Evolutionary conservation across 2,797 vertebrate species (phyloP).

Genomic region (Rhinella marina): DNA sequence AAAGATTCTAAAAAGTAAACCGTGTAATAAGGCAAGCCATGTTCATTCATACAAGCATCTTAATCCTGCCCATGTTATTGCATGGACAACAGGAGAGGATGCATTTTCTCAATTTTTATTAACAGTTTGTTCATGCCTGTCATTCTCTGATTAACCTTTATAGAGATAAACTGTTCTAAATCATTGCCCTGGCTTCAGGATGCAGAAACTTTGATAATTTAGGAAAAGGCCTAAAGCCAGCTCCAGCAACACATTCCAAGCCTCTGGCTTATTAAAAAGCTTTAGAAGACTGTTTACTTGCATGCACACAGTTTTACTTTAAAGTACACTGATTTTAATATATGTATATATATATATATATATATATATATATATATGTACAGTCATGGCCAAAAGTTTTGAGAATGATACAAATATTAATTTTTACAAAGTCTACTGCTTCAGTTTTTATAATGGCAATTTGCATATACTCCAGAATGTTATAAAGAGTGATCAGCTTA

Average conservation of each 20-base stretch:
- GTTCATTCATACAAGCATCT: slow-evolving; percentile 13
- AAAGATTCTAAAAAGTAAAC: not conserved
- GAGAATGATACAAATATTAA: too few relatives aligned
- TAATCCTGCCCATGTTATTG: slow-evolving; percentile 15
- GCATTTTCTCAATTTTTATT: slow-evolving; percentile 2
- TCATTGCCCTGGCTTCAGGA: slow-evolving; percentile 22
- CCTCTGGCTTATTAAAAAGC: not conserved
- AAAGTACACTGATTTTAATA: too few relatives aligned
- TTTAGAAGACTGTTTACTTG: not conserved
- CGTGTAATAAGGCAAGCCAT: slow-evolving; percentile 7
- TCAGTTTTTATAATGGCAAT: too few relatives aligned
- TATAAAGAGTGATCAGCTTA: too few relatives aligned
- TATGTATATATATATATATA: too few relatives aligned
- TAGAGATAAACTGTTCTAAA: slow-evolving; percentile 40
- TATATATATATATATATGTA: too few relatives aligned
- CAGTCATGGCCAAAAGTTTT: too few relatives aligned
- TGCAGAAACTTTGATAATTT: slow-evolving; percentile 16
- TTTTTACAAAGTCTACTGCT: too few relatives aligned
- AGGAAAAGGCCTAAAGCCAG: slow-evolving; percentile 11
- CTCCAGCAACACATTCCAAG: slow-evolving; percentile 25
- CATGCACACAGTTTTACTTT: not conserved
- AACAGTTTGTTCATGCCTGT: slow-evolving; percentile 33
- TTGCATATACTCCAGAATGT: too few relatives aligned
- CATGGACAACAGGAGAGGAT: slow-evolving; percentile 12
- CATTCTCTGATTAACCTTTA: slow-evolving; percentile 57